Conservation (phyloP, 35 echinoderm and acorn worm species). For the Heliocidaris erythrogramma region DNA sequence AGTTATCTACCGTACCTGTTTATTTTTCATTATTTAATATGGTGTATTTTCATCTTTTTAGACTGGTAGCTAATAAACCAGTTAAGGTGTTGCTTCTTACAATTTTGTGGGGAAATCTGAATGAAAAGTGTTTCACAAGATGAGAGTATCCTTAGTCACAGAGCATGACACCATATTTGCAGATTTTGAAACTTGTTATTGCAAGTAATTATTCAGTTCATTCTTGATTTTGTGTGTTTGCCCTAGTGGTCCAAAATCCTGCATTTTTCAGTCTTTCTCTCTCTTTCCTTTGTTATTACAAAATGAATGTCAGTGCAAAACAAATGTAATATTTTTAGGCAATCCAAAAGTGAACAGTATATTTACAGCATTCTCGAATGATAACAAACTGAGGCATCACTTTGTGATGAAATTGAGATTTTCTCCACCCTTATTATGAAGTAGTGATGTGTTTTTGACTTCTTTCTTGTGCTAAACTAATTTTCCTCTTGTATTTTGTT, state of each 20-base stretch:
- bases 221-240: too few relatives aligned
- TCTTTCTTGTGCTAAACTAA: slow-evolving; percentile 10
- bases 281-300: not conserved
- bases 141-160: too few relatives aligned
- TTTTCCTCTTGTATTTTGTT: slow-evolving; percentile 13
- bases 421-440: not conserved
- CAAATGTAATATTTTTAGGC: not conserved
- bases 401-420: not conserved
- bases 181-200: too few relatives aligned
- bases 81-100: too few relatives aligned
- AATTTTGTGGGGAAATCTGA: too few relatives aligned
- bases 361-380: not conserved
- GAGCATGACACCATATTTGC: too few relatives aligned
- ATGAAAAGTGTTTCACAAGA: too few relatives aligned
- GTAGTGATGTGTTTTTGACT: not conserved
- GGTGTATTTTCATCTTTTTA: not conserved
- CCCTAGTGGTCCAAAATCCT: not conserved
- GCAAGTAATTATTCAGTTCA: too few relatives aligned
- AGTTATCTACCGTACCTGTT: not conserved
- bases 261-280: not conserved
- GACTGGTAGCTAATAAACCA: not conserved
- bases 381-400: not conserved
- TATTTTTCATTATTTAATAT: not conserved
- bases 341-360: not conserved
- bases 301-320: not conserved